phyloP scores from a whole-genome alignment of 2,113 vertebrate genomes.

The Centropristis striata region DNA sequence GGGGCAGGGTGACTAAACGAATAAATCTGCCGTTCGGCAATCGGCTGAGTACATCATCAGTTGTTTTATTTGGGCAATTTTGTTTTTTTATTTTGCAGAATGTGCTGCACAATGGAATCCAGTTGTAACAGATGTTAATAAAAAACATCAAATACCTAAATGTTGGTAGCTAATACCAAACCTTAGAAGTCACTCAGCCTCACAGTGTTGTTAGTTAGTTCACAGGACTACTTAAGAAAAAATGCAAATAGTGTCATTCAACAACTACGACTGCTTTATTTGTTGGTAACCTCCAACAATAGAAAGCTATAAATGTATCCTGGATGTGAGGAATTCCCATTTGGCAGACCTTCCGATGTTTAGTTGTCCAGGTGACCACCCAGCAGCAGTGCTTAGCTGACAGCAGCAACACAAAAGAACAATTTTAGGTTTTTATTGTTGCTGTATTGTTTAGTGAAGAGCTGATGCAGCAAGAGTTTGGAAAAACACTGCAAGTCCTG shows the following conservation, averaged over 20 bases:
- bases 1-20: too few relatives aligned
- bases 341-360: neutral
- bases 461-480: slow-evolving; percentile 17
- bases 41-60: too few relatives aligned
- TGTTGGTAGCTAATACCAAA: neutral
- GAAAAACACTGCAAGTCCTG: neutral
- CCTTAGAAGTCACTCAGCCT: neutral
- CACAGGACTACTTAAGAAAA: neutral
- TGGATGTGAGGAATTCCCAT: slow-evolving; percentile 14
- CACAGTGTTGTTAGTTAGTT: neutral
- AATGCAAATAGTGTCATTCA: neutral
- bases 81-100: too few relatives aligned
- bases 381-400: slow-evolving; percentile 3
- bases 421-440: slow-evolving; percentile 28
- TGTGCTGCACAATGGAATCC: too few relatives aligned
- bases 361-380: slow-evolving; percentile 3
- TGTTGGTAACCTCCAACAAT: slow-evolving; percentile 11
- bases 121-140: too few relatives aligned
- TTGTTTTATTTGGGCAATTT: too few relatives aligned
- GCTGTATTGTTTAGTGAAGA: slow-evolving; percentile 16
- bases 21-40: too few relatives aligned
- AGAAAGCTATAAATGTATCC: neutral
- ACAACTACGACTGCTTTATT: neutral
- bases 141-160: too few relatives aligned
- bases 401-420: slow-evolving; percentile 37